phyloP scores from a whole-genome alignment of 2,888 invertebrate species.

The Troglohyphantes excavatus region DNA sequence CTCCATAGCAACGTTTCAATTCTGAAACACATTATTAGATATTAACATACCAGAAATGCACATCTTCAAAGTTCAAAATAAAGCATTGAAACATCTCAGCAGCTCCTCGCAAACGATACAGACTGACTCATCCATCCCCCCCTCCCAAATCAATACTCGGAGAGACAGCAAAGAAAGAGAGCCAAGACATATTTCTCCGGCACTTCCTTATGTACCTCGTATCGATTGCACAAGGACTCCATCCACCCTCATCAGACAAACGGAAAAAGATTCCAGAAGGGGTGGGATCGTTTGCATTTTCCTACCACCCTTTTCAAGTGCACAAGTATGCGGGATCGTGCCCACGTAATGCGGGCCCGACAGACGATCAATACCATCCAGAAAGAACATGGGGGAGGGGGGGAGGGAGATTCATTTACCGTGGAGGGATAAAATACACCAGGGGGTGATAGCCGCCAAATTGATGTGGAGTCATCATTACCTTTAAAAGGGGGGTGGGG shows the following conservation, averaged over 20 bases:
- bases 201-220: not conserved
- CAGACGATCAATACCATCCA: not conserved
- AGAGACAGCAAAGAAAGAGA: not conserved
- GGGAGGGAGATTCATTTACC: not conserved
- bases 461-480: slow-evolving; percentile 2
- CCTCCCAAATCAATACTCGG: not conserved
- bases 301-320: not conserved
- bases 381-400: not conserved
- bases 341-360: not conserved
- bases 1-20: no score
- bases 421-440: not conserved
- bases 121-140: no score
- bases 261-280: not conserved
- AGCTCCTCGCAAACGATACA: no score
- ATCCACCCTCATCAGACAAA: not conserved
- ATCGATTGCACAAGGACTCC: not conserved
- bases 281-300: not conserved
- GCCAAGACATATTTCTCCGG: slow-evolving; percentile 2
- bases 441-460: slow-evolving; percentile 4
- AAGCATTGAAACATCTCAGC: no score
- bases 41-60: no score
- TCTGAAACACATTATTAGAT: no score
- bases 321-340: not conserved
- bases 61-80: no score
- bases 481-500: not conserved